Base-by-base conservation (phyloP, 92 coral and sea anemone genomes). In the Palythoa grandiflora region DNA sequence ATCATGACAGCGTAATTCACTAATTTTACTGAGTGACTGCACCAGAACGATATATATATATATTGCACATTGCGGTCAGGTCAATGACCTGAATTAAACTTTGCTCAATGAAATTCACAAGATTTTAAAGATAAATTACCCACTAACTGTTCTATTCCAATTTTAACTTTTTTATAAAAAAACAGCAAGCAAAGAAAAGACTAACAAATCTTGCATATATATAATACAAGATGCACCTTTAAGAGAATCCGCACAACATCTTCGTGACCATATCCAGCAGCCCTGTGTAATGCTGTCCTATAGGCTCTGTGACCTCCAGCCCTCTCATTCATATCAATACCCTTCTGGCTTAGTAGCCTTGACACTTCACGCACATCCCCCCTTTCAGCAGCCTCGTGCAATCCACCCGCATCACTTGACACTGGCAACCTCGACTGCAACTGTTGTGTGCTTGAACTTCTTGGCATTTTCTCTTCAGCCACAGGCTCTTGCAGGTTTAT, bases 241-340 rank as follows among this genome's bases (percentile, higher is more conserved):
- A 97, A 79, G 15, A 97, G 90, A 47, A 89, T 74, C 70, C 87
- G 91, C 5, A 96, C 95, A 12, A 93, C 93, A n/a, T 78, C 73
- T 12, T 89, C 89, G 39, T 95, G 99, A 0, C 99, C 99, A 84
- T 97, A 95, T 1, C 98, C 96, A 3, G 99, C 95, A 1, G 98
- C 98, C 40, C 95, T 90, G 60, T 97, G 99, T 44, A 97, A 90
- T 44, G 99, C 91, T 2, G 99, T 91, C n/a, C 99, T 91, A n/a
- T 76, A 71, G 0, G 96, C 98, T 11, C 99, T 91, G 87, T 97
- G 99, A 1, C 98, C 98, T 2, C 98, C 98, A 2, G 92, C 93
- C 50, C 92, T 90, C 71, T 87, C 94, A 76, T 97, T 93, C 36
- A 97, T 86, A 40, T 95, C 93, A 15, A 93, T 87, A 60, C 78